These are phyloP conservation scores for Podarcis siculus DNA, from an alignment of 2,797 vertebrate genomes.

Conservation along the genomic window DNA sequence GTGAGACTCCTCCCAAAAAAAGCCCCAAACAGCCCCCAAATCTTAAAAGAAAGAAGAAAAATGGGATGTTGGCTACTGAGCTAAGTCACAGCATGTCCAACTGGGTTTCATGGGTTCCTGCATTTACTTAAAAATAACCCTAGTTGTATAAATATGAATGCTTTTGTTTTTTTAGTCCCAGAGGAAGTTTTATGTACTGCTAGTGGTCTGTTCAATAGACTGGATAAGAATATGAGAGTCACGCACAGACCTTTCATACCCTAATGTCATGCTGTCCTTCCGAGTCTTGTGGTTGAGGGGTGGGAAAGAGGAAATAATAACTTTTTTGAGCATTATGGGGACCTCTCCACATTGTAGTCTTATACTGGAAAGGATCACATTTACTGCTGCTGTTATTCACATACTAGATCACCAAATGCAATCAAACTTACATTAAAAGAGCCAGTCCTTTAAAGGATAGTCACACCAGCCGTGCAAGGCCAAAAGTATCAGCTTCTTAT, in stretches of 20 bases:
- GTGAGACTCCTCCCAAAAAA: too few species aligned
- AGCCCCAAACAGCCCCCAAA: too few species aligned
- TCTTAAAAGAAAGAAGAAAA: too few species aligned
- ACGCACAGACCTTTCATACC: background rate
- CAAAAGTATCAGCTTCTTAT: background rate
- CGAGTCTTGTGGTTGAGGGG: background rate
- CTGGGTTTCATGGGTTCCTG: too few species aligned
- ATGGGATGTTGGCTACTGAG: too few species aligned
- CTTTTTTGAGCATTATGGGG: too few species aligned
- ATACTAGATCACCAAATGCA: conserved; percentile 49
- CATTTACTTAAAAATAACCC: background rate
- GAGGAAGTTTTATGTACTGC: background rate
- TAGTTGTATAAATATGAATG: background rate
- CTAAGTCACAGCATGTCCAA: too few species aligned
- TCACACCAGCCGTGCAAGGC: conserved; percentile 28
- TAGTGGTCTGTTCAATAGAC: background rate
- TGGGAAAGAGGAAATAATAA: too few species aligned
- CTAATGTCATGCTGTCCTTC: background rate
- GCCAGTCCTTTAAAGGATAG: conserved; percentile 29
- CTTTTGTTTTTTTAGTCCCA: background rate
- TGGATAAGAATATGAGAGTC: background rate
- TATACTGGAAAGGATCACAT: too few species aligned
- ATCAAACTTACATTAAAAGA: conserved; percentile 49
- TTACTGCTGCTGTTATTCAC: background rate
- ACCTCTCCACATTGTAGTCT: too few species aligned